Conservation (phyloP, 2,113 vertebrate genomes). For the Crotalus tigris region DNA sequence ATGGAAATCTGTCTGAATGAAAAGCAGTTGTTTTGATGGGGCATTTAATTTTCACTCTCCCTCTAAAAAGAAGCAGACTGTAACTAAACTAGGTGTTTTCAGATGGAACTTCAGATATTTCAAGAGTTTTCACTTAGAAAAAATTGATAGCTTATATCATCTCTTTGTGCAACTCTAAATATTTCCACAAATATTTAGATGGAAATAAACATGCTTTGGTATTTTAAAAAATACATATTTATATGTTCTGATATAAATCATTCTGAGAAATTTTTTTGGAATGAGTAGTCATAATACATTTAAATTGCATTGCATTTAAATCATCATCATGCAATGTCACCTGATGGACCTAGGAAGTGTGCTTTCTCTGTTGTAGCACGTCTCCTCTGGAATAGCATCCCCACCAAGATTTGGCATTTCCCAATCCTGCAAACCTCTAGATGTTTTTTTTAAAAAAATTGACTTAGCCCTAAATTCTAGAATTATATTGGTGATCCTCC, state of each 20-base stretch:
- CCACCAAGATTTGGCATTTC: too few species aligned
- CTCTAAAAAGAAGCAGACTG: not conserved
- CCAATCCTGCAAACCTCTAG: not conserved
- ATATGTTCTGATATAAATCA: not conserved
- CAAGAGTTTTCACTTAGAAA: conserved; percentile 4
- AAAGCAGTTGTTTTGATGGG: not conserved
- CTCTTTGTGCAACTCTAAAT: not conserved
- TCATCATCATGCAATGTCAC: not conserved
- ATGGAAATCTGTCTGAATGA: accelerated
- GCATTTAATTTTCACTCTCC: not conserved
- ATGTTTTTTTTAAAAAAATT: not conserved
- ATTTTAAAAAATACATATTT: not conserved
- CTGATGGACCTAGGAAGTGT: not conserved
- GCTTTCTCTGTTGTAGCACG: not conserved
- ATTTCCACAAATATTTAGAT: not conserved
- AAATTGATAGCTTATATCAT: not conserved
- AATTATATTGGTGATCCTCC: not conserved
- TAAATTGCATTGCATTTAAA: not conserved
- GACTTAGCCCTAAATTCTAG: not conserved
- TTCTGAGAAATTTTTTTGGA: too few species aligned
- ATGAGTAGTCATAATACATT: not conserved
- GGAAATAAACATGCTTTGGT: not conserved
- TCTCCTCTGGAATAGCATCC: not conserved
- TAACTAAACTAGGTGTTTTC: not conserved
- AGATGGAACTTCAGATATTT: not conserved